phyloP scores from a whole-genome alignment of 2,113 vertebrate genomes.

The Amia ocellicauda region DNA sequence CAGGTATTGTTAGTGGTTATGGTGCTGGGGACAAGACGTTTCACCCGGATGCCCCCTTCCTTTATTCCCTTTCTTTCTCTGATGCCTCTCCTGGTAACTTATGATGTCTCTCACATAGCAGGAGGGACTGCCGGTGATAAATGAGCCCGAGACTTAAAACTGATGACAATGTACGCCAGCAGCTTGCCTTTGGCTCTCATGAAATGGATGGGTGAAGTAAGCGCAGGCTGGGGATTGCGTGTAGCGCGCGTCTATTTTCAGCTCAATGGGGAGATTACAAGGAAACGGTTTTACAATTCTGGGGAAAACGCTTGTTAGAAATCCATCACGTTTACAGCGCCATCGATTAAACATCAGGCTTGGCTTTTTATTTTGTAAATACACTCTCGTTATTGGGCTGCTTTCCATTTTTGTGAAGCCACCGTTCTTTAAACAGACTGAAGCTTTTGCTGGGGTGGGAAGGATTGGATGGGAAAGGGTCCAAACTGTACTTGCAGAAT shows the following conservation, averaged over 20 bases:
- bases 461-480: too few relatives aligned
- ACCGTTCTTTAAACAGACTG: too few relatives aligned
- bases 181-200: conserved; percentile 12
- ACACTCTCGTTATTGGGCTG: not conserved
- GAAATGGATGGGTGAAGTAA: conserved; percentile 20
- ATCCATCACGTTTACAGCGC: conserved; percentile 38
- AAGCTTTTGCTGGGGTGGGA: too few relatives aligned
- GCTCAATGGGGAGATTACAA: conserved; percentile 6
- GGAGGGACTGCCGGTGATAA: conserved; percentile 34
- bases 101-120: conserved; percentile 24
- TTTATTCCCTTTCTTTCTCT: too few relatives aligned
- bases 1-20: conserved; percentile 2
- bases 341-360: conserved; percentile 36
- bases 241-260: conserved; percentile 26
- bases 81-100: not conserved
- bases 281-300: conserved; percentile 1
- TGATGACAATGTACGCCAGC: conserved; percentile 27
- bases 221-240: conserved; percentile 6
- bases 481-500: too few relatives aligned
- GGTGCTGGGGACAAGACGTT: not conserved
- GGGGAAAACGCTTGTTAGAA: conserved; percentile 12
- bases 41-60: not conserved
- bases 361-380: conserved; percentile 23
- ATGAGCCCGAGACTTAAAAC: conserved; percentile 29
- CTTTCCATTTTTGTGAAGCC: too few relatives aligned